These are phyloP conservation scores for Acanthosepion pharaonis DNA, from an alignment of 2,888 invertebrate genomes.

Conservation along the genomic window DNA sequence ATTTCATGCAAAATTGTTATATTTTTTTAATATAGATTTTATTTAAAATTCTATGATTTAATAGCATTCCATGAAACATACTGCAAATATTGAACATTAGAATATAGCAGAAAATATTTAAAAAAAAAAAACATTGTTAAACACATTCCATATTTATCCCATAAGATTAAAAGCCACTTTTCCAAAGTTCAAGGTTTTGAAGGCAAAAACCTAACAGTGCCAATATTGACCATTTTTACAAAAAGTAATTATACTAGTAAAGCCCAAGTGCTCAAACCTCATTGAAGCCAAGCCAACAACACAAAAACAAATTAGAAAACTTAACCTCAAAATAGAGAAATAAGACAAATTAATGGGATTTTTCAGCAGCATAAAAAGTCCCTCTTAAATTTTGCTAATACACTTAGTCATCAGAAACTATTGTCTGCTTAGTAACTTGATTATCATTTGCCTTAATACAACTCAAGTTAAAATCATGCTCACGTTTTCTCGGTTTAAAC, in stretches of 20 bases:
- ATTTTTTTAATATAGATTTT: neutral
- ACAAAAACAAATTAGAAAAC: neutral
- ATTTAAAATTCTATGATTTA: neutral
- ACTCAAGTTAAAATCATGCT: neutral
- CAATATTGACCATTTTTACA: neutral
- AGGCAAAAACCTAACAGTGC: neutral
- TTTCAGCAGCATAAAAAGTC: neutral
- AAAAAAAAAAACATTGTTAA: neutral
- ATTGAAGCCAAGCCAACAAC: neutral
- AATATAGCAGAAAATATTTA: no score
- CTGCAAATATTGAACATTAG: neutral
- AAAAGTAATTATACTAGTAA: neutral
- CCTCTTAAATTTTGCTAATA: neutral
- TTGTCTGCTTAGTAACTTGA: neutral
- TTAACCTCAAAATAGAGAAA: no score
- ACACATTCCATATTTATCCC: neutral
- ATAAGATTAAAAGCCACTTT: neutral
- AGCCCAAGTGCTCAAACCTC: neutral
- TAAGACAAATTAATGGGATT: no score
- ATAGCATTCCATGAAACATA: constrained; percentile 24
- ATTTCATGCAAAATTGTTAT: constrained; percentile 21
- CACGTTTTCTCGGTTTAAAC: neutral
- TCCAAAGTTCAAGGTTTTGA: no score
- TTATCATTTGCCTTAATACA: no score
- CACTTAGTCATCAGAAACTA: neutral